A percentile compares a stretch with the other conserved stretches of the same genome.
phyloP scores from a whole-genome alignment of 1,140 invertebrate genomes.

The Musca vetustissima region DNA sequence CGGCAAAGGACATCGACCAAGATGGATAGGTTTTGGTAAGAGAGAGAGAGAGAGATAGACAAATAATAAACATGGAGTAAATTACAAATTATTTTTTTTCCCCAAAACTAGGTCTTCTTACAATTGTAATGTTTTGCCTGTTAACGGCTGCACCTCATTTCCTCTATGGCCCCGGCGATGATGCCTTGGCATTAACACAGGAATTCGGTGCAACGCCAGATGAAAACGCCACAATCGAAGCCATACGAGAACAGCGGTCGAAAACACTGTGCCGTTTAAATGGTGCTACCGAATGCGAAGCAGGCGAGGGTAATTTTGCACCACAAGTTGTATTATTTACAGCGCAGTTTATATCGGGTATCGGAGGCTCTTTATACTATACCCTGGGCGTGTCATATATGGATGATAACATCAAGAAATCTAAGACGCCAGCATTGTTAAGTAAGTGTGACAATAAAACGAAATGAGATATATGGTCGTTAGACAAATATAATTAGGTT shows the following conservation, averaged over 20 bases:
- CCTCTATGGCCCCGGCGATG: conserved; percentile 71
- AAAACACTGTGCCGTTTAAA: conserved; percentile 53
- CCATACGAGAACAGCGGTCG: conserved; percentile 47
- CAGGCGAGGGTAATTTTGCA: conserved; percentile 62
- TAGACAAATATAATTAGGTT: no score
- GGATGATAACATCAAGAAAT: conserved; percentile 72
- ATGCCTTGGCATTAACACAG: conserved; percentile 65
- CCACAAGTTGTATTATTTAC: conserved; percentile 65
- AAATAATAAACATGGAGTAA: neutral
- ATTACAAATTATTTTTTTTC: neutral
- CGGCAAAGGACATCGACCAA: conserved; percentile 66
- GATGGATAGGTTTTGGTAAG: conserved; percentile 69
- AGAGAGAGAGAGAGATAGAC: neutral
- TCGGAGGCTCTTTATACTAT: conserved; percentile 67
- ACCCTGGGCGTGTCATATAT: conserved; percentile 71
- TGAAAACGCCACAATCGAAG: conserved; percentile 51
- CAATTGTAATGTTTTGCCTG: conserved; percentile 70
- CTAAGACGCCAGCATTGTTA: conserved; percentile 67
- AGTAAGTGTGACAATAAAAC: conserved; percentile 56
- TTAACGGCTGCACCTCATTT: conserved; percentile 72
- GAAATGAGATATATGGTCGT: no score
- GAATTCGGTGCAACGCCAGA: conserved; percentile 61
- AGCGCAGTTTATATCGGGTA: conserved; percentile 68
- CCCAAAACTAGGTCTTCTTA: conserved; percentile 64
- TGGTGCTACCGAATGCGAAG: conserved; percentile 58